Percentiles rank a stretch among this genome's conserved stretches.
These are phyloP conservation scores for Scomberomorus guttatus DNA, from an alignment of 2,797 vertebrate genomes.

Conservation along the genomic window DNA sequence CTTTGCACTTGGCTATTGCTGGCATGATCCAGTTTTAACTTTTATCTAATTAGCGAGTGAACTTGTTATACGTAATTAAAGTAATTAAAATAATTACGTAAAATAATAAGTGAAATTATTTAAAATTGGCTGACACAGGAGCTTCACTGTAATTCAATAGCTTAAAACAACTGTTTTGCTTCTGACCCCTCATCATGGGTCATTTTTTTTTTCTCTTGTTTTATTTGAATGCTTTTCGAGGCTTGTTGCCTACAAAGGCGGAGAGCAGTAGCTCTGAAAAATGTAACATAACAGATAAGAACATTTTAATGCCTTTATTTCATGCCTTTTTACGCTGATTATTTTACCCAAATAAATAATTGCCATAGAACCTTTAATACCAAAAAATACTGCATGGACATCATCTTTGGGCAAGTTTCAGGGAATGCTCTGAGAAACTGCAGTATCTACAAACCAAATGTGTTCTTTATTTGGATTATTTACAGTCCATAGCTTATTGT, in stretches of 20 bases:
- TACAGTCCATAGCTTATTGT: not conserved
- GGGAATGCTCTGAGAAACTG: too few relatives aligned
- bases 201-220: not conserved
- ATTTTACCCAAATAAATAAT: not conserved
- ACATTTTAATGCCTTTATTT: not conserved
- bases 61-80: constrained; percentile 25
- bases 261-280: not conserved
- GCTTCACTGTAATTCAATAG: not conserved
- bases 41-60: constrained; percentile 7
- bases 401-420: too few relatives aligned
- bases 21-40: constrained; percentile 9
- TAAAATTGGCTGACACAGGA: not conserved
- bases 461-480: not conserved
- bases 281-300: not conserved
- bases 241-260: not conserved
- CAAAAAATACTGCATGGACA: not conserved
- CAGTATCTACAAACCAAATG: too few relatives aligned
- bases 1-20: not conserved
- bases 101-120: not conserved
- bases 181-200: not conserved
- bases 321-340: not conserved
- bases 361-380: not conserved
- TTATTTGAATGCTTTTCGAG: not conserved
- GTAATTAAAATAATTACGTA: not conserved
- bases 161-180: not conserved